These are phyloP conservation scores for Argyrosomus regius DNA, from an alignment of 2,797 vertebrate species.

Conservation along the genomic window DNA sequence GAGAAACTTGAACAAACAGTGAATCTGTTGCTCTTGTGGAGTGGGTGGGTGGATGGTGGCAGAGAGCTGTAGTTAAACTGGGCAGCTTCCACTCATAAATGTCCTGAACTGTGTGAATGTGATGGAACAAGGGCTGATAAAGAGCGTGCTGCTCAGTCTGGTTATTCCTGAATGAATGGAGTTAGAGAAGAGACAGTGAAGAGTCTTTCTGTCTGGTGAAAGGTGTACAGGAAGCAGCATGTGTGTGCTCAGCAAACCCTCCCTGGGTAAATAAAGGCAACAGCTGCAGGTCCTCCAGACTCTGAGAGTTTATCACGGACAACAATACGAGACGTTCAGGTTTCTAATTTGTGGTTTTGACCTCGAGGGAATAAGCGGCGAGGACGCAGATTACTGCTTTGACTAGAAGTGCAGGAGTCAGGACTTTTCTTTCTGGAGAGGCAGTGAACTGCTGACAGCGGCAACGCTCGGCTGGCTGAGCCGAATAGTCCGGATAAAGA, in stretches of 20 bases:
- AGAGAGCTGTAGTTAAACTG: background rate
- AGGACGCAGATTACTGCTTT: conserved; percentile 47
- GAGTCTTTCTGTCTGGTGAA: background rate
- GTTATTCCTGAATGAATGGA: background rate
- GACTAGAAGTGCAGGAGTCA: conserved; percentile 55
- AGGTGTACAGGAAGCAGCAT: conserved; percentile 9
- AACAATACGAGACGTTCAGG: conserved; percentile 25
- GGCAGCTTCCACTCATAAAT: background rate
- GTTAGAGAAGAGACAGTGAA: background rate
- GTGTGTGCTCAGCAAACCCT: conserved; percentile 18
- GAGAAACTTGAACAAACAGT: too few relatives aligned
- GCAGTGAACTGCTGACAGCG: conserved; percentile 49
- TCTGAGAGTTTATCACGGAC: conserved; percentile 24
- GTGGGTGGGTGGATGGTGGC: background rate
- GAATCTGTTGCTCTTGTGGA: too few relatives aligned
- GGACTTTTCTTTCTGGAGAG: conserved; percentile 53
- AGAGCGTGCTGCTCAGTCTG: background rate
- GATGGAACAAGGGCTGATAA: background rate
- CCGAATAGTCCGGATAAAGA: conserved; percentile 33
- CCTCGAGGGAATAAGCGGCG: conserved; percentile 35
- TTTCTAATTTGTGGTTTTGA: conserved; percentile 36
- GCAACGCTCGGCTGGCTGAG: conserved; percentile 22
- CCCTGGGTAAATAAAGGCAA: conserved; percentile 14
- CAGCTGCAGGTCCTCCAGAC: conserved; percentile 2
- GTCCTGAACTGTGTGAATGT: background rate